A percentile compares a stretch with the other conserved stretches of the same genome.
Evolutionary conservation across 2,113 vertebrate species (phyloP).

Genomic region (Catharus minimus): DNA sequence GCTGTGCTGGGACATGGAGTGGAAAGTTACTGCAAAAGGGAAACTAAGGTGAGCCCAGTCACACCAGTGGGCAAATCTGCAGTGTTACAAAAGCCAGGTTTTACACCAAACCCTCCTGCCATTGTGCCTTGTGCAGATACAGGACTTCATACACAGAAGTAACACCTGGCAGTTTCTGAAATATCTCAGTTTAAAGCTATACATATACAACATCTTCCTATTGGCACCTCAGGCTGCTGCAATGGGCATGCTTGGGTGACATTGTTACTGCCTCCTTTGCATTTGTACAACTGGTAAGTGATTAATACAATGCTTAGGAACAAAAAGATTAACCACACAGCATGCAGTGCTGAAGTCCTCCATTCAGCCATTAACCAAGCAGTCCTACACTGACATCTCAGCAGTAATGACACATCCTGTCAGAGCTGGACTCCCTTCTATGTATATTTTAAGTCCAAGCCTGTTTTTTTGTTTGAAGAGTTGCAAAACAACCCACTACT

Average conservation of each 20-base stretch:
- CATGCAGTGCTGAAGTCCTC: neutral
- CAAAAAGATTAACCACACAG: neutral
- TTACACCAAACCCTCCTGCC: neutral
- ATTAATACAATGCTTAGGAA: neutral
- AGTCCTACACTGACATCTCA: neutral
- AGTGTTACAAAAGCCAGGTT: neutral
- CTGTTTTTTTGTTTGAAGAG: neutral
- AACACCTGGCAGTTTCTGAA: neutral
- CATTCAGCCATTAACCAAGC: neutral
- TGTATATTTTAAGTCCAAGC: neutral
- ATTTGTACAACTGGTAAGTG: neutral
- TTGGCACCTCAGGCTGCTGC: neutral
- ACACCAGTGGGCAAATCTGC: neutral
- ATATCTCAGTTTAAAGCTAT: neutral
- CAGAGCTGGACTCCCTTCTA: neutral
- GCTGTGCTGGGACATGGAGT: neutral
- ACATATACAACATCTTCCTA: neutral
- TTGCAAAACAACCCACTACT: neutral
- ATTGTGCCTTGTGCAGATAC: neutral
- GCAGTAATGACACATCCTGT: neutral
- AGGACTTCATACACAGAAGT: neutral
- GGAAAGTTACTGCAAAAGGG: neutral
- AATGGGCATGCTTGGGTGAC: neutral
- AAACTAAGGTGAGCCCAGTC: neutral
- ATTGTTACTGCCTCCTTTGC: neutral